Percentiles rank a stretch among this genome's conserved stretches.
Conservation (phyloP, 2,797 vertebrate species). For the Aphelocoma californica region DNA sequence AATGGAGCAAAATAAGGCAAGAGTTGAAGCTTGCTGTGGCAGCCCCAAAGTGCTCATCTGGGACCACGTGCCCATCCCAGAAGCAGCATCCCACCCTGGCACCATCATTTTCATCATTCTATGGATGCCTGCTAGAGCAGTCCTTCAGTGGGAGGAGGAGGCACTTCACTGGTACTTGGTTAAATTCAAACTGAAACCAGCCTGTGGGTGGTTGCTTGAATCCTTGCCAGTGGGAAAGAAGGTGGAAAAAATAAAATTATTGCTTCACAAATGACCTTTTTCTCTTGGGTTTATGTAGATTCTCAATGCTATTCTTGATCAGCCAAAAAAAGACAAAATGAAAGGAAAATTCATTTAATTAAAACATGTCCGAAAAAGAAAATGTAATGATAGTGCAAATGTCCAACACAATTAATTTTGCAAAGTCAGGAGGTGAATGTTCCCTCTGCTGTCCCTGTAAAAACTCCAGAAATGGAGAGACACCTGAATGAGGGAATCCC, state of each 20-base stretch:
- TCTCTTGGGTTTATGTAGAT: neutral
- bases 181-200: neutral
- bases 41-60: neutral
- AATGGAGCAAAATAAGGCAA: neutral
- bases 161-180: neutral
- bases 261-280: neutral
- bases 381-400: neutral
- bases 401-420: neutral
- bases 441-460: neutral
- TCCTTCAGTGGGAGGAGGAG: neutral
- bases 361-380: neutral
- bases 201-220: neutral
- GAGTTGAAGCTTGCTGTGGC: neutral
- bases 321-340: neutral
- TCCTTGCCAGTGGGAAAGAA: neutral
- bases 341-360: neutral
- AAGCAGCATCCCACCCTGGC: neutral
- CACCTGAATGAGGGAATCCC: neutral
- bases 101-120: rapidly evolving
- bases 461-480: neutral
- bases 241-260: neutral
- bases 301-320: neutral
- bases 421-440: neutral
- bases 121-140: neutral
- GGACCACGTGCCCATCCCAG: neutral